Base-by-base conservation (phyloP, 1,140 invertebrate species). In the Neuroterus valhalla region DNA sequence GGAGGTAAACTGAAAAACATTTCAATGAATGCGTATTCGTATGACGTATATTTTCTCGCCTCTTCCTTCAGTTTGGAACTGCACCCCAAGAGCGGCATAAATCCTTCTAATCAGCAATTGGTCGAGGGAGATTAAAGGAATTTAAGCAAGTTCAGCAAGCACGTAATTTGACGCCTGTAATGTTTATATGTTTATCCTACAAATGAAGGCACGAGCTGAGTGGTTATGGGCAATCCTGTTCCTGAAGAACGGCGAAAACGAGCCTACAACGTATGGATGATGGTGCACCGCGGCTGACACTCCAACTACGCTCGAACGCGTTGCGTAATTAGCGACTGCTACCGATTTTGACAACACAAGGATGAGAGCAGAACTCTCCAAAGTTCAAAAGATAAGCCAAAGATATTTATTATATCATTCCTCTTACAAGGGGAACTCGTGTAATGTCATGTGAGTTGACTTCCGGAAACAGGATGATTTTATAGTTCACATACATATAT, bases 251-350 rank as follows among this genome's bases (percentile, higher is more conserved):
- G 68, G 77, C 66, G 77, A 81, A 77, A 82, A 69, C 70, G 44
- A 77, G 72, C 78, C 70, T 75, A 38, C 31, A 38, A 38, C 31
- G 31, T 38, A 38, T 38, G n/a, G n/a, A 38, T 38, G 73, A 77
- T 72, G 79, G 75, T 75, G 77, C 72, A 55, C 74, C 75, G 74
- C 74, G 73, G 74, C 76, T 62, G 81, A 74, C 74, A 82, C 81
- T 75, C 76, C 73, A 76, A 71, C 55, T 46, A 84, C 80, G 82
- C 82, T 83, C 80, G 82, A 84, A 84, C 80, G 78, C 81, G 76
- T 82, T 78, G 77, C 82, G 82, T 84, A 84, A 84, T 84, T 84
- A 84, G 82, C 82, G 82, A 83, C 78, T 82, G 76, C 79, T 77
- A 80, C 78, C 70, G 78, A 72, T 82, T 84, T 84, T 82, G 77